phyloP scores from a whole-genome alignment of 92 coral and sea anemone genomes.

The Zoanthus sociatus region DNA sequence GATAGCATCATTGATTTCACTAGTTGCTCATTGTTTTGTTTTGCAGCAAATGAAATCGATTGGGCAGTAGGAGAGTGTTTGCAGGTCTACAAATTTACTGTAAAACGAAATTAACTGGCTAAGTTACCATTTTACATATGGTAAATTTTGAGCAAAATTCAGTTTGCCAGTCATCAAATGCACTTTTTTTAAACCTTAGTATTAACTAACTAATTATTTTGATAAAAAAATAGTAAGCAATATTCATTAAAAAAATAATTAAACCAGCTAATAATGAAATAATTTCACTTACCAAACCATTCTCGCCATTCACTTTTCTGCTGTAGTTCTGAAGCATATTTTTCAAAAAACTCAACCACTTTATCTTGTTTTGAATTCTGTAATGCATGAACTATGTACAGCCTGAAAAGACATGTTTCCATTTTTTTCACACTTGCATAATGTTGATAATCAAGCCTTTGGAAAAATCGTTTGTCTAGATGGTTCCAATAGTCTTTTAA shows the following conservation, averaged over 20 bases:
- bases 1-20: no score
- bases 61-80: no score
- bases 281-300: slow-evolving; percentile 91
- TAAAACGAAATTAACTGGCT: no score
- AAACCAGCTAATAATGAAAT: background rate
- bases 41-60: no score
- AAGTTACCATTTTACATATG: no score
- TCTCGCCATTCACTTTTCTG: slow-evolving; percentile 95
- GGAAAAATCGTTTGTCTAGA: slow-evolving; percentile 84
- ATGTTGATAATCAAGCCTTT: slow-evolving; percentile 90
- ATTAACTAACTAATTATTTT: no score
- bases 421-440: slow-evolving; percentile 88
- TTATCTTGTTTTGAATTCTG: slow-evolving; percentile 92
- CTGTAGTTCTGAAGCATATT: slow-evolving; percentile 92
- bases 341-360: slow-evolving; percentile 96
- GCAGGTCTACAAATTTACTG: no score
- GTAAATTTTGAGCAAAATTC: no score
- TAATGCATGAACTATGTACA: slow-evolving; percentile 91
- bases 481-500: slow-evolving; percentile 92
- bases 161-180: no score
- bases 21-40: no score
- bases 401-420: slow-evolving; percentile 90
- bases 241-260: background rate
- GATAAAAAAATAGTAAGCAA: no score
- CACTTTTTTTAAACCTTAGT: no score